These are phyloP conservation scores for Pholis gunnellus DNA, from an alignment of 2,113 vertebrate genomes.

Conservation along the genomic window DNA sequence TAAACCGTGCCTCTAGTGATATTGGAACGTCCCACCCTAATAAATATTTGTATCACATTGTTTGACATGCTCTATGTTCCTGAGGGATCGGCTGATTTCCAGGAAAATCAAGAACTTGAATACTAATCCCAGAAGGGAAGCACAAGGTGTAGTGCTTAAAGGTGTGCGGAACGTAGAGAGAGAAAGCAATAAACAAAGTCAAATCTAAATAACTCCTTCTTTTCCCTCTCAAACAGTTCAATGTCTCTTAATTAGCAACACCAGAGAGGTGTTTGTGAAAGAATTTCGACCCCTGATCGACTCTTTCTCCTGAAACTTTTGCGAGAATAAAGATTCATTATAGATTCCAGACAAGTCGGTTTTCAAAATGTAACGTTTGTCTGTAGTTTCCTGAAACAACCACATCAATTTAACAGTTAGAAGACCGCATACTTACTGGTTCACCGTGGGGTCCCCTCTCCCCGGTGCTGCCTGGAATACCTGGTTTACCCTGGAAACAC, in stretches of 20 bases:
- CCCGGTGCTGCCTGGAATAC: slow-evolving; percentile 86
- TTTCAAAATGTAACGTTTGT: slow-evolving; percentile 3
- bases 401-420: neutral
- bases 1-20: slow-evolving; percentile 46
- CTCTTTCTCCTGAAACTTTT: neutral
- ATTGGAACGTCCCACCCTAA: slow-evolving; percentile 33
- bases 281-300: neutral
- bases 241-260: neutral
- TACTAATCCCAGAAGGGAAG: slow-evolving; percentile 31
- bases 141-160: neutral
- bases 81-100: slow-evolving; percentile 44
- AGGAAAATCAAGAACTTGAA: slow-evolving; percentile 43
- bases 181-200: neutral
- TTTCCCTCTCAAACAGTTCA: neutral
- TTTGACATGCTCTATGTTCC: slow-evolving; percentile 60
- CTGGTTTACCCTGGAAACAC: slow-evolving; percentile 87
- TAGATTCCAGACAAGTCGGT: neutral
- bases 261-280: neutral
- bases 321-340: slow-evolving; percentile 2
- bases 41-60: slow-evolving; percentile 64
- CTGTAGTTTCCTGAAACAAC: slow-evolving; percentile 26
- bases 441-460: slow-evolving; percentile 89
- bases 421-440: slow-evolving; percentile 85
- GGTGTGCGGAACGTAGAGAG: neutral
- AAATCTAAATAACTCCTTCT: neutral